These are phyloP conservation scores for Chelonia mydas DNA, from an alignment of 2,797 vertebrate species.

Conservation along the genomic window DNA sequence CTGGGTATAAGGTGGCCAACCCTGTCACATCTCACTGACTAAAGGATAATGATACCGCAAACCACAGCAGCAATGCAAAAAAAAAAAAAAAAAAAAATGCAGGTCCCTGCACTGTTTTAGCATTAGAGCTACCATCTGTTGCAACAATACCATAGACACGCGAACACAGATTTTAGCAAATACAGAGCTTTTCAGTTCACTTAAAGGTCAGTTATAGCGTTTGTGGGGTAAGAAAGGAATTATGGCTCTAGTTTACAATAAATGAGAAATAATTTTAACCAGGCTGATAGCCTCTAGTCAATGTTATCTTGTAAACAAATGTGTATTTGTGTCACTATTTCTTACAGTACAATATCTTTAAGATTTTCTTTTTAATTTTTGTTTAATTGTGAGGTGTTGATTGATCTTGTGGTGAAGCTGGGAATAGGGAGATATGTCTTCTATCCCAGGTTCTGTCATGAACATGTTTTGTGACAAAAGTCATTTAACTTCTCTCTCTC, in stretches of 20 bases:
- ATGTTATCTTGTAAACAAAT: neutral
- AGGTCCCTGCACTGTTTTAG: neutral
- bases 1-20: neutral
- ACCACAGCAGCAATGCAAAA: neutral
- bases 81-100: neutral
- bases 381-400: neutral
- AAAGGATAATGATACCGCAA: neutral
- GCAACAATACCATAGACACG: conserved; percentile 2
- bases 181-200: conserved; percentile 9
- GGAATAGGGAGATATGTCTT: neutral
- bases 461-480: neutral
- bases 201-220: conserved; percentile 47
- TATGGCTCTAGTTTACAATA: neutral
- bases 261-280: conserved; percentile 4
- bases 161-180: neutral
- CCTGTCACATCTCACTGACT: neutral
- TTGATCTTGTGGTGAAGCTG: neutral
- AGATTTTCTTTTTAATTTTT: neutral
- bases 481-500: neutral
- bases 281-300: neutral
- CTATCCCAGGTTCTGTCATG: neutral
- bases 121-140: neutral
- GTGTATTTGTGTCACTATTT: neutral
- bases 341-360: neutral
- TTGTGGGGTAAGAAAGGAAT: conserved; percentile 12